A percentile compares a stretch with the other conserved stretches of the same genome.
These are phyloP conservation scores for Nerophis lumbriciformis DNA, from an alignment of 2,113 vertebrate genomes.

Conservation along the genomic window DNA sequence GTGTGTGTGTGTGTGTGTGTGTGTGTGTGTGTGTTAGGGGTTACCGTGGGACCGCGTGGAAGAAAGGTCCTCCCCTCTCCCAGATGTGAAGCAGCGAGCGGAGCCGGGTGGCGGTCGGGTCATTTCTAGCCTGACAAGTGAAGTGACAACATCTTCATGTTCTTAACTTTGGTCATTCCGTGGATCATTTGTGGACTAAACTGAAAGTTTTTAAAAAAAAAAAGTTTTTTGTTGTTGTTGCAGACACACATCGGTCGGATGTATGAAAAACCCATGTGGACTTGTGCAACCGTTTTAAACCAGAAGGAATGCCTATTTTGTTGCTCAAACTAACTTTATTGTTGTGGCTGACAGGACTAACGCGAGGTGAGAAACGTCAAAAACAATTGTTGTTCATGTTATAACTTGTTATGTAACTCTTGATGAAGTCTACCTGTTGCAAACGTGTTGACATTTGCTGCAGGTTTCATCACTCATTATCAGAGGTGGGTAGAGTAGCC, in stretches of 20 bases:
- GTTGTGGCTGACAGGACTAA: constrained; percentile 61
- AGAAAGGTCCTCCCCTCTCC: constrained; percentile 40
- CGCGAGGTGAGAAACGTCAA: constrained; percentile 61
- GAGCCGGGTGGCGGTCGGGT: constrained; percentile 42
- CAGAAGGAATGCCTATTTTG: constrained; percentile 75
- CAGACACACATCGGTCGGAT: constrained; percentile 56
- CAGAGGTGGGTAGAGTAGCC: no score
- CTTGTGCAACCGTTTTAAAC: constrained; percentile 54
- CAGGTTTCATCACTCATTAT: no score
- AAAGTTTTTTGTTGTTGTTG: constrained; percentile 11
- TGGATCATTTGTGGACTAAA: constrained; percentile 31
- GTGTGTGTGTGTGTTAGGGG: constrained; percentile 3
- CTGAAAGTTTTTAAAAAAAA: not conserved
- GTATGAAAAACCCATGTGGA: constrained; percentile 71
- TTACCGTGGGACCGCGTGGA: not conserved
- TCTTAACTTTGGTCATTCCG: constrained; percentile 13
- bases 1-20: constrained; percentile 5
- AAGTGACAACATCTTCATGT: constrained; percentile 52
- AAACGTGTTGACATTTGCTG: no score
- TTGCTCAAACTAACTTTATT: constrained; percentile 66
- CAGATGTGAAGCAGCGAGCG: constrained; percentile 34
- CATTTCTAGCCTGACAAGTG: constrained; percentile 54
- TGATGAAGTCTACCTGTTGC: no score
- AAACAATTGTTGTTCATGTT: not conserved
- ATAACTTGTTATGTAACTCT: no score